Base-by-base conservation (phyloP, 2,797 vertebrate genomes). In the Spinus olivaceus region DNA sequence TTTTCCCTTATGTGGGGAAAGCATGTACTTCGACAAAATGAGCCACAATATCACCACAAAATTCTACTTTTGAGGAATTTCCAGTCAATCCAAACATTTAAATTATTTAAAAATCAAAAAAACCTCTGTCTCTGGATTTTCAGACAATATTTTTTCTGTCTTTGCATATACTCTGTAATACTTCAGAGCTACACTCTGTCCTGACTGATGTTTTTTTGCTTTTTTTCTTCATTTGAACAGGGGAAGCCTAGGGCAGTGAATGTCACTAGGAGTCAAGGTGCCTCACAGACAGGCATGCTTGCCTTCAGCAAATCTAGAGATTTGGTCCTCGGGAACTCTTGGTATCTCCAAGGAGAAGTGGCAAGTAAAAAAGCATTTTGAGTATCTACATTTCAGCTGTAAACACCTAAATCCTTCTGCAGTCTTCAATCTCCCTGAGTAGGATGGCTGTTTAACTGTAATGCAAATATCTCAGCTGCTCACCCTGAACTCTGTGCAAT, bases 211-310 rank as follows among this genome's bases (percentile, higher is more conserved):
- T 18, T 90, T 93, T 94, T 94, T 63, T 86, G 63, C 49, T 83
- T 94, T 94, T 96, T 94, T 93, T 73, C 35, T 21, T 88, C 50
- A 14, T 94, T 46, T 81, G 90, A 92, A n/a, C 73, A 86, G 80
- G 93, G 93, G 83, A 95, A 84, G 94, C 96, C 96, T 90, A 76
- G 77, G 88, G 96, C 94, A 94, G 54, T 51, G 49, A 50, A 94
- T 96, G 96, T 96, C 96, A 94, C 90, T 94, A 80, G 44, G 15
- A 96, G 85, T 94, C 93, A 96, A 96, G 96, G 95, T 96, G 66
- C 88, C 95, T 94, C 66, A 66, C 47, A 96, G 93, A 96, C 80
- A 94, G 80, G 77, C 94, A 88, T 56, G 51, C 51, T 94, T 76
- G 96, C 96, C 94, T 94, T 91, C 77, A 95, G 96, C 95, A 86